phyloP scores from a whole-genome alignment of 1,140 invertebrate genomes.

The Temnothorax curvispinosus region DNA sequence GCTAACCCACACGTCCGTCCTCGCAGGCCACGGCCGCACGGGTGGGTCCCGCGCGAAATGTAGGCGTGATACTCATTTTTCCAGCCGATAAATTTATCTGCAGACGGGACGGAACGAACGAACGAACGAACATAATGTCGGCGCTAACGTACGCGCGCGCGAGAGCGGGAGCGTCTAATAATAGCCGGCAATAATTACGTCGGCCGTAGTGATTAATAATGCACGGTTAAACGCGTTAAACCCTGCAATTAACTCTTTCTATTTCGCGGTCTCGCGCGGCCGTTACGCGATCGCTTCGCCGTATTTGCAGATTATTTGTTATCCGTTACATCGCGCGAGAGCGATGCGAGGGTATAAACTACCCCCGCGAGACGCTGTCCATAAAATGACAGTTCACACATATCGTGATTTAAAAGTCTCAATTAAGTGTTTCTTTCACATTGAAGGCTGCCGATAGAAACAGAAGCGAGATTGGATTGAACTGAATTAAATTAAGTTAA shows the following conservation, averaged over 20 bases:
- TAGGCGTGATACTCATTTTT: conserved; percentile 69
- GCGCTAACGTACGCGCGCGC: conserved; percentile 36
- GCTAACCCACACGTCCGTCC: conserved; percentile 35
- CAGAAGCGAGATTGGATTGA: not conserved
- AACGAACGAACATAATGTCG: conserved; percentile 16
- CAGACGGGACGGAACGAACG: conserved; percentile 30
- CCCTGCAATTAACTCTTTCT: conserved; percentile 59
- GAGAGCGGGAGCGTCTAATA: conserved; percentile 56
- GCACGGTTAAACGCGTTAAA: conserved; percentile 66
- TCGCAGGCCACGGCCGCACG: conserved; percentile 58
- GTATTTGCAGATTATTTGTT: conserved; percentile 53
- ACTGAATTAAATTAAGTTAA: not conserved
- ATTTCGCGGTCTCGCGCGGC: conserved; percentile 37
- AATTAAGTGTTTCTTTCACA: not conserved
- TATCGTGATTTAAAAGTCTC: not conserved
- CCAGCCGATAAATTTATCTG: conserved; percentile 65
- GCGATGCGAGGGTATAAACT: conserved; percentile 12
- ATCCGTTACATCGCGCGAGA: conserved; percentile 17
- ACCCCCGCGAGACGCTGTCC: not conserved
- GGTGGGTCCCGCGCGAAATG: conserved; percentile 69
- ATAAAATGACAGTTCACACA: not conserved
- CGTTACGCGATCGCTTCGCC: conserved; percentile 41
- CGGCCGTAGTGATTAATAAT: conserved; percentile 67
- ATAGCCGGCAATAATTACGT: conserved; percentile 68
- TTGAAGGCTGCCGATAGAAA: not conserved